Evolutionary conservation across 2,113 vertebrate species (phyloP).

Genomic region (Neoarius graeffei): DNA sequence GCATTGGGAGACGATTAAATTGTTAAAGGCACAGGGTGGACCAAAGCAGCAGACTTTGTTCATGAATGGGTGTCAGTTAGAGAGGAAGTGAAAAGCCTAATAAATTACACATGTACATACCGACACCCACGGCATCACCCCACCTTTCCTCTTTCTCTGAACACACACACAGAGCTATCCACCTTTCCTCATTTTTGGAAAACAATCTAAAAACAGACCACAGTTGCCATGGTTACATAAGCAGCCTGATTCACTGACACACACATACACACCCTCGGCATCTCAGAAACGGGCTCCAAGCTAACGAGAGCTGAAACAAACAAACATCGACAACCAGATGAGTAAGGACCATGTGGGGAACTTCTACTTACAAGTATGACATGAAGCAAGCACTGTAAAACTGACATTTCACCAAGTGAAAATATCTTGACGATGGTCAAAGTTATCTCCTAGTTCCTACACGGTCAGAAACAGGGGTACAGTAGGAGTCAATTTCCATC

Average conservation of each 20-base stretch:
- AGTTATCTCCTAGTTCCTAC: neutral
- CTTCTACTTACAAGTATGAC: neutral
- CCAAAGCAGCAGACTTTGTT: constrained; percentile 26
- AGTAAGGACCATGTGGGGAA: neutral
- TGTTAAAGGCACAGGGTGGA: constrained; percentile 17
- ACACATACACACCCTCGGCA: neutral
- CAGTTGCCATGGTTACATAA: constrained; percentile 31
- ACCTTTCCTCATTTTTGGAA: constrained; percentile 51
- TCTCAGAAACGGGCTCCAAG: neutral
- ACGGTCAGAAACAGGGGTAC: no score
- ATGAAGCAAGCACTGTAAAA: neutral
- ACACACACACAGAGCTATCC: constrained; percentile 30
- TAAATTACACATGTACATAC: constrained; percentile 17
- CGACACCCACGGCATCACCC: constrained; percentile 44
- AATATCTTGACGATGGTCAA: neutral
- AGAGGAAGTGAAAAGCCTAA: constrained; percentile 12
- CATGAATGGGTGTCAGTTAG: constrained; percentile 38
- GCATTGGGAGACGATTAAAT: constrained; percentile 35
- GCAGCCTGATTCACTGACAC: constrained; percentile 29
- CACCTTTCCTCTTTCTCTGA: constrained; percentile 39
- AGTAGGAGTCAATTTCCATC: no score
- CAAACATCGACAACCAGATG: neutral
- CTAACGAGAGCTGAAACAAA: neutral
- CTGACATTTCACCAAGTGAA: neutral
- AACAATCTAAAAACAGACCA: constrained; percentile 48